phyloP scores from a whole-genome alignment of 2,888 invertebrate genomes.

The Dysmachus trigonus region DNA sequence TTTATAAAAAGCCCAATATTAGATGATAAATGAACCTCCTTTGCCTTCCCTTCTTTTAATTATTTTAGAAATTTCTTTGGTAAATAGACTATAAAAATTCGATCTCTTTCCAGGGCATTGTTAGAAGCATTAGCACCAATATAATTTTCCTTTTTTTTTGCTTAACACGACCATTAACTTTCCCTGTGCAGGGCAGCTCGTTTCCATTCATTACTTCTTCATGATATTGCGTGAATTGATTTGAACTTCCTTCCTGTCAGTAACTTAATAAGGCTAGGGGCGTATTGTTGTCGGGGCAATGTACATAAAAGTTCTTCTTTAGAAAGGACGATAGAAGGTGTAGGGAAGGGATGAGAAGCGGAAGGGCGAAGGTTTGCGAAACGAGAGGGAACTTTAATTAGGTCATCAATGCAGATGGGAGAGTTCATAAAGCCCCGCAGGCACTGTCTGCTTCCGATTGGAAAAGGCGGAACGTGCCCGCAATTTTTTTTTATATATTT shows the following conservation, averaged over 20 bases:
- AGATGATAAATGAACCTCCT: not conserved
- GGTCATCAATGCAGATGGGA: not conserved
- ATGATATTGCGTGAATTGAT: not conserved
- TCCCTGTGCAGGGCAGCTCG: not conserved
- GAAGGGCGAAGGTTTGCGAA: not conserved
- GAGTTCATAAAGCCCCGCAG: not conserved
- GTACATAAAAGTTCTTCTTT: not conserved
- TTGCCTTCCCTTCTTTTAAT: not conserved
- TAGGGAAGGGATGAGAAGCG: not conserved
- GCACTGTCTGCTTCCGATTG: not conserved
- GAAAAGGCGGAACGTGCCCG: not conserved
- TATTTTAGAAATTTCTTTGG: not conserved
- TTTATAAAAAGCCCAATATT: too few species aligned
- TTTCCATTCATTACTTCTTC: not conserved
- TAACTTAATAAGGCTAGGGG: not conserved
- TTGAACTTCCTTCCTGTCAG: not conserved
- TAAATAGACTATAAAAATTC: not conserved
- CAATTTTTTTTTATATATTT: not conserved
- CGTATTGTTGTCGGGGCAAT: not conserved
- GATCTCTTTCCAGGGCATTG: not conserved
- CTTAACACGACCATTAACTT: not conserved
- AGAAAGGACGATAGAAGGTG: not conserved
- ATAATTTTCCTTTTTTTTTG: not conserved
- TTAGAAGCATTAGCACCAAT: not conserved
- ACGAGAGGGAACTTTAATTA: not conserved